Conservation (phyloP, 2,113 vertebrate species). For the Electrona antarctica region DNA sequence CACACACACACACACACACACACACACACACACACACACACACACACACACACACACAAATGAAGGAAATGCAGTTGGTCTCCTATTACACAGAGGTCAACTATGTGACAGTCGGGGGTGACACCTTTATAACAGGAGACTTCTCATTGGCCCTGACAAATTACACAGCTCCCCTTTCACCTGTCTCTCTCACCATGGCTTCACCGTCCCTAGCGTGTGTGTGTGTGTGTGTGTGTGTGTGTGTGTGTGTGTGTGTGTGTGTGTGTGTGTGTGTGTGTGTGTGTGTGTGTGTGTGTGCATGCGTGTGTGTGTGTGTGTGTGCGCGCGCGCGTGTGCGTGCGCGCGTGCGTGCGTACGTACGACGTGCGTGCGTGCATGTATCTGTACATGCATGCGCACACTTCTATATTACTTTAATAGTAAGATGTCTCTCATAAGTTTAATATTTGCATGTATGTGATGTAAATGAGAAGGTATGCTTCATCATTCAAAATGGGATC, state of each 20-base stretch:
- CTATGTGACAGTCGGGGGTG: constrained; percentile 70
- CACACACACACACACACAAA: constrained; percentile 26
- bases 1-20: constrained; percentile 9
- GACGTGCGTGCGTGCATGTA: too few relatives aligned
- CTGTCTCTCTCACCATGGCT: constrained; percentile 37
- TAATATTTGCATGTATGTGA: too few relatives aligned
- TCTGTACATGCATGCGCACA: too few relatives aligned
- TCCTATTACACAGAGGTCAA: constrained; percentile 76
- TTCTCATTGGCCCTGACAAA: constrained; percentile 59
- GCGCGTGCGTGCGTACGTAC: too few relatives aligned
- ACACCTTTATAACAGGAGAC: constrained; percentile 60
- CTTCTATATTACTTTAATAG: too few relatives aligned
- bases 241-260: constrained; percentile 2
- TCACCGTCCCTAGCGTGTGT: constrained; percentile 3
- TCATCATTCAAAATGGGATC: too few relatives aligned
- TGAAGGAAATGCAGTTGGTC: constrained; percentile 54
- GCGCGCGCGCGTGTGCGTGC: too few relatives aligned
- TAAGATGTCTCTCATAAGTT: too few relatives aligned
- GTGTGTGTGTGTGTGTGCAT: background rate
- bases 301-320: too few relatives aligned
- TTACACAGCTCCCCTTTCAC: constrained; percentile 62
- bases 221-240: background rate
- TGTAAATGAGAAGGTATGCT: too few relatives aligned
- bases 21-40: constrained; percentile 11
- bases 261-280: background rate